These are phyloP conservation scores for Latrodectus elegans DNA, from an alignment of 2,888 invertebrate species.

Conservation along the genomic window DNA sequence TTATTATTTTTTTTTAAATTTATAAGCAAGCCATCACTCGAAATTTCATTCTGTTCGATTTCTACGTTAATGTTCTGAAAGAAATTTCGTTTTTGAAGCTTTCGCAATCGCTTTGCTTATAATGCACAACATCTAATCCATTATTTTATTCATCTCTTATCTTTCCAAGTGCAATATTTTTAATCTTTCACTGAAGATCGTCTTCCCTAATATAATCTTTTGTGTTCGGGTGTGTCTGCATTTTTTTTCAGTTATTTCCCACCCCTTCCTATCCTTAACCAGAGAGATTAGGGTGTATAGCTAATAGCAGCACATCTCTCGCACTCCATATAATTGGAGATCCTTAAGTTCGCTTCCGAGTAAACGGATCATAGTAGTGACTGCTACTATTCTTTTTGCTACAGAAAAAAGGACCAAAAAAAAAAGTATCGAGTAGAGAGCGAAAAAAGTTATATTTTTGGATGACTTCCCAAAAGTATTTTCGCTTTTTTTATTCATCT, in stretches of 20 bases:
- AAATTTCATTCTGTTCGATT: neutral
- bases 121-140: neutral
- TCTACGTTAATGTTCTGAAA: too few species aligned
- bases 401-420: neutral
- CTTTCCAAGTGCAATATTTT: neutral
- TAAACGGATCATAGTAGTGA: neutral
- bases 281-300: slow-evolving; percentile 14
- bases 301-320: slow-evolving; percentile 55
- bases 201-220: slow-evolving; percentile 45
- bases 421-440: neutral
- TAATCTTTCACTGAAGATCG: slow-evolving; percentile 20
- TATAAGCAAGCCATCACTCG: neutral
- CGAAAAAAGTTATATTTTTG: slow-evolving; percentile 25
- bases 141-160: neutral
- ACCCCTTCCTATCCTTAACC: neutral
- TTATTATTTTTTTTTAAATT: too few species aligned
- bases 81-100: neutral
- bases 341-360: neutral
- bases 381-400: slow-evolving; percentile 34
- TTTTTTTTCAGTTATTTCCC: neutral
- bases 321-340: slow-evolving; percentile 55
- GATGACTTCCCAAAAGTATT: slow-evolving; percentile 25
- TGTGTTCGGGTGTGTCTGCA: slow-evolving; percentile 31
- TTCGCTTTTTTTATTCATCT: neutral
- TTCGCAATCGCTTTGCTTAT: neutral